These are phyloP conservation scores for Drosophila guanche DNA, from an alignment of 1,140 invertebrate genomes.

Conservation along the genomic window DNA sequence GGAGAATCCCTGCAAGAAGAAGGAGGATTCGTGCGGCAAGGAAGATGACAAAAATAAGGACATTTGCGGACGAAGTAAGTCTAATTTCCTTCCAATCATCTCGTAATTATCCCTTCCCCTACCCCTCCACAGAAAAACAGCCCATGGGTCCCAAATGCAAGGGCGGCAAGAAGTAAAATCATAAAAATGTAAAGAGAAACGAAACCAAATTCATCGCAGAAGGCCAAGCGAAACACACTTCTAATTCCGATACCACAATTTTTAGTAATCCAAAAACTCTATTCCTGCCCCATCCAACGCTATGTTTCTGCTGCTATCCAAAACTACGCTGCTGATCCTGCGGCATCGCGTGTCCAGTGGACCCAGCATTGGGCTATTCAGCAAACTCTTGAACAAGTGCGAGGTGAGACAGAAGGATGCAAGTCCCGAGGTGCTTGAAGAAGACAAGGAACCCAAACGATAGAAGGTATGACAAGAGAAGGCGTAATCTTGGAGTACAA, in stretches of 20 bases:
- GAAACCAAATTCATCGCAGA: too few relatives aligned
- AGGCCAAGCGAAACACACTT: too few relatives aligned
- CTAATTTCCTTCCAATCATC: not conserved
- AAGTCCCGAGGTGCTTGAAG: not conserved
- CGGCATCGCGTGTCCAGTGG: too few relatives aligned
- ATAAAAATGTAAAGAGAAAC: too few relatives aligned
- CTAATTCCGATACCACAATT: too few relatives aligned
- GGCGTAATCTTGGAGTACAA: not conserved
- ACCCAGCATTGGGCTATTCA: conserved; percentile 8
- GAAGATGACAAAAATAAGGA: not conserved
- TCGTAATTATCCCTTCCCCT: not conserved
- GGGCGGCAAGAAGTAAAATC: too few relatives aligned
- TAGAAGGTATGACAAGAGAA: conserved; percentile 12
- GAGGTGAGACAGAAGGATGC: not conserved
- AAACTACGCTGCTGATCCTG: too few relatives aligned
- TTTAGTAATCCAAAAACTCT: too few relatives aligned
- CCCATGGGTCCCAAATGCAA: too few relatives aligned
- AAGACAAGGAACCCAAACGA: conserved; percentile 18
- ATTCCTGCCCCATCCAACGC: too few relatives aligned
- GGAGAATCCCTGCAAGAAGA: conserved; percentile 14
- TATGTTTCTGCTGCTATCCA: too few relatives aligned
- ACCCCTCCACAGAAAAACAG: too few relatives aligned
- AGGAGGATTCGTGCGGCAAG: conserved; percentile 12
- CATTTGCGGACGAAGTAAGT: not conserved
- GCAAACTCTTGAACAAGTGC: conserved; percentile 20